A percentile compares a stretch with the other conserved stretches of the same genome.
These are phyloP conservation scores for Melanocharis versteri DNA, from an alignment of 2,113 vertebrate genomes.

Conservation along the genomic window DNA sequence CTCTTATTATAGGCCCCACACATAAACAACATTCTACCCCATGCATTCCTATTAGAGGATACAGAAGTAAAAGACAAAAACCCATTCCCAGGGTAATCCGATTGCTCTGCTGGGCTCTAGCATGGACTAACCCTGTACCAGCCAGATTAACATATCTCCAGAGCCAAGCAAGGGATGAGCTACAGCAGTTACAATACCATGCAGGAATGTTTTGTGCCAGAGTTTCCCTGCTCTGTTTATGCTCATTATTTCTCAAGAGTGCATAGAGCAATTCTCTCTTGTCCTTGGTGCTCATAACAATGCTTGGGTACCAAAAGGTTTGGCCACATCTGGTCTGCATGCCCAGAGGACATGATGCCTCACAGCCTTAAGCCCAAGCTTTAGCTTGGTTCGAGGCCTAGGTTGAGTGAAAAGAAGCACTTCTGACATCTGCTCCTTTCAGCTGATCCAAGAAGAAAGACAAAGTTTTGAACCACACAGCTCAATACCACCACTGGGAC, in stretches of 20 bases:
- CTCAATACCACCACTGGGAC: background rate
- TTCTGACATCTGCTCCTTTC: background rate
- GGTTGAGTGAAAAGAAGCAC: background rate
- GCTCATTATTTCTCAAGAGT: background rate
- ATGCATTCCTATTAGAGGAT: background rate
- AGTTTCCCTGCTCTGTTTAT: background rate
- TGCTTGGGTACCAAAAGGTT: background rate
- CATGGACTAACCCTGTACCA: background rate
- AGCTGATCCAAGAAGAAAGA: background rate
- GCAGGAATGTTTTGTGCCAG: background rate
- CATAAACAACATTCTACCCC: background rate
- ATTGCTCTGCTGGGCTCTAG: background rate
- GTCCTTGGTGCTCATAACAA: background rate
- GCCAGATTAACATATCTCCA: background rate
- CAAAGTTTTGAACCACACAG: background rate
- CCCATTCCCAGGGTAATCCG: background rate
- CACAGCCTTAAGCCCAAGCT: background rate
- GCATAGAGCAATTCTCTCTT: background rate
- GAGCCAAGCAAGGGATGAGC: background rate
- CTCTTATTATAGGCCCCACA: conserved; percentile 25
- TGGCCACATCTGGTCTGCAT: background rate
- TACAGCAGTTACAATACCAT: background rate
- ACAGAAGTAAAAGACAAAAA: background rate
- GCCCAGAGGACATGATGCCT: accelerated
- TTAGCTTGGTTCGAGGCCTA: background rate